Conservation (phyloP, 2,113 vertebrate species). For the Saccopteryx bilineata region DNA sequence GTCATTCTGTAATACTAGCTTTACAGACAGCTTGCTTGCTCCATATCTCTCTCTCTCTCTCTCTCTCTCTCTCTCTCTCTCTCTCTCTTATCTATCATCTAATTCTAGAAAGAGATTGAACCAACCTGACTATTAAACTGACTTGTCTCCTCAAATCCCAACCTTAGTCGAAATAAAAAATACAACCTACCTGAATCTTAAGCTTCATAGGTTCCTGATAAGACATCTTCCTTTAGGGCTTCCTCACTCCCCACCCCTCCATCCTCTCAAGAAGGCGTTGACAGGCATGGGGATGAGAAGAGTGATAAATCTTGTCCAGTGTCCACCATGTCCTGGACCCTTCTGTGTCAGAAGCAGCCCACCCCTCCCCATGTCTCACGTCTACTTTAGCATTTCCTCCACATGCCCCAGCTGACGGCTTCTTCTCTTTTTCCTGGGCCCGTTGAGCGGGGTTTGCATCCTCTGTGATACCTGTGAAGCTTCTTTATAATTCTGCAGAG, state of each 20-base stretch:
- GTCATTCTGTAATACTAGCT: neutral
- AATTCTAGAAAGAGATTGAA: slow-evolving; percentile 53
- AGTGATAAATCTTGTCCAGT: neutral
- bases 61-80: neutral
- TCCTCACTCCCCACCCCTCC: neutral
- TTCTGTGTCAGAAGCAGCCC: neutral
- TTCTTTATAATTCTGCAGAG: neutral
- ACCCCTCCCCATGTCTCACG: neutral
- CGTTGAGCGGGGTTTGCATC: neutral
- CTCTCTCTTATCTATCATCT: neutral
- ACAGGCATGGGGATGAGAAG: neutral
- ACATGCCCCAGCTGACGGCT: neutral
- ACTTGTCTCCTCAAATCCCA: slow-evolving; percentile 25
- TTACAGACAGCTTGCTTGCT: neutral
- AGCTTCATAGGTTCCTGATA: neutral
- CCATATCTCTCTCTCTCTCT: neutral
- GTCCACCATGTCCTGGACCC: neutral
- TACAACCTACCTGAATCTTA: neutral
- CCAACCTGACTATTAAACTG: neutral
- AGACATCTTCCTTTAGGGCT: neutral
- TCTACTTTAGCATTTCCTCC: neutral
- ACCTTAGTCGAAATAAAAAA: slow-evolving; percentile 25
- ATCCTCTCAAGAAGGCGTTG: neutral
- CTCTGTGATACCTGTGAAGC: neutral
- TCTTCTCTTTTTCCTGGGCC: neutral